Evolutionary conservation across 1,140 invertebrate species (phyloP).

Genomic region (Drosophila takahashii): DNA sequence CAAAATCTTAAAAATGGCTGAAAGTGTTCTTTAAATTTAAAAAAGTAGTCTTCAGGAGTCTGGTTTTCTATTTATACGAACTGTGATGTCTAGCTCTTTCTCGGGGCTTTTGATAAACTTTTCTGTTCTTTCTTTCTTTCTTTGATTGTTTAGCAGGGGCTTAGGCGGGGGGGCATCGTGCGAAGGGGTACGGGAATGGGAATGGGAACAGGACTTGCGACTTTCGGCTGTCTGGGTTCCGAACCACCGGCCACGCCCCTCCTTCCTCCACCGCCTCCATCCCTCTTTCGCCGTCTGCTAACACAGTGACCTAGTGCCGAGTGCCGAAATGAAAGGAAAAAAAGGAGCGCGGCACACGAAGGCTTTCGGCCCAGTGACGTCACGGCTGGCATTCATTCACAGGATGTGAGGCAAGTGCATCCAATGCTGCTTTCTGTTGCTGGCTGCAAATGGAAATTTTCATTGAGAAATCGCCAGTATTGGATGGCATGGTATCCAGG

Average conservation of each 20-base stretch:
- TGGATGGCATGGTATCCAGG: not conserved
- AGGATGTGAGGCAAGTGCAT: conserved; percentile 60
- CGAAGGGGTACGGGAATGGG: not conserved
- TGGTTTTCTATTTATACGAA: not conserved
- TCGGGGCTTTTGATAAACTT: not conserved
- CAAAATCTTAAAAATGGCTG: no score
- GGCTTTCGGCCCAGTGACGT: conserved; percentile 68
- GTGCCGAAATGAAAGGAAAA: not conserved
- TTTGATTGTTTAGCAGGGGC: not conserved
- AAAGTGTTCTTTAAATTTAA: no score
- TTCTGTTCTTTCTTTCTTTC: no score
- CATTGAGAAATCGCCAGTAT: conserved; percentile 68
- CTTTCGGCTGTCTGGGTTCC: conserved; percentile 1
- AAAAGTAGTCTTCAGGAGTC: not conserved
- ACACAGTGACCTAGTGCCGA: conserved; percentile 84
- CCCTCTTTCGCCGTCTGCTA: conserved; percentile 50
- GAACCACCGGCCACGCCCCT: conserved; percentile 16
- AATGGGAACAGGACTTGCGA: not conserved
- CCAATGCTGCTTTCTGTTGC: conserved; percentile 4
- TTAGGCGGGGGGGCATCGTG: not conserved
- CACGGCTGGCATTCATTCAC: conserved; percentile 84
- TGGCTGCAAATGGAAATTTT: conserved; percentile 44
- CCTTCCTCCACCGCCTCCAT: conserved; percentile 4
- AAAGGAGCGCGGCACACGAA: conserved; percentile 19
- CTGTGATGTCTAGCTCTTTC: not conserved